Evolutionary conservation across 1,140 invertebrate genomes (phyloP).

Genomic region (Magallana angulata): DNA sequence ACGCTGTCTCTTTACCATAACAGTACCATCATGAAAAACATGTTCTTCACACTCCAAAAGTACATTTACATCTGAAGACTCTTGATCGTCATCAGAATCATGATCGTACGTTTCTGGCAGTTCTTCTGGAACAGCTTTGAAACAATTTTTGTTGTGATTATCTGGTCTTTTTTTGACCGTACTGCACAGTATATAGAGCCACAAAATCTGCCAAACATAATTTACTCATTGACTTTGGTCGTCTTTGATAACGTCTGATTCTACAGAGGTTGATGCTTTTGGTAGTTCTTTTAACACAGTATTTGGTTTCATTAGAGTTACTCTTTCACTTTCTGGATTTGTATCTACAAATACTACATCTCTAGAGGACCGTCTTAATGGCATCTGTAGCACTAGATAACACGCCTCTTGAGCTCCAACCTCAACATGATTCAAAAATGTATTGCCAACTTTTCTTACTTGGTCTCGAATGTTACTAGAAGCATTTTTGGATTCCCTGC

Average conservation of each 20-base stretch:
- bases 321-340: slow-evolving; percentile 21
- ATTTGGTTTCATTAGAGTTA: too few relatives aligned
- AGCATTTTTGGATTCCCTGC: slow-evolving; percentile 50
- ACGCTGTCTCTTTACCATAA: slow-evolving; percentile 31
- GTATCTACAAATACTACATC: slow-evolving; percentile 39
- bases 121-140: background rate
- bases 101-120: slow-evolving; percentile 38
- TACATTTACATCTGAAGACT: background rate
- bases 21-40: slow-evolving; percentile 43
- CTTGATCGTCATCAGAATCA: slow-evolving; percentile 30
- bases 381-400: slow-evolving; percentile 46
- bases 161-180: too few relatives aligned
- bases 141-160: too few relatives aligned
- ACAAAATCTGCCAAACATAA: too few relatives aligned
- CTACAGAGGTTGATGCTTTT: too few relatives aligned
- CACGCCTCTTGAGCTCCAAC: slow-evolving; percentile 38
- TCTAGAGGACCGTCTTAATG: slow-evolving; percentile 24
- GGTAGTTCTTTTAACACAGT: too few relatives aligned
- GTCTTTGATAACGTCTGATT: too few relatives aligned
- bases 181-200: background rate
- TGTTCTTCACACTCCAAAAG: background rate
- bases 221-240: too few relatives aligned
- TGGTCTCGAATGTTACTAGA: slow-evolving; percentile 55
- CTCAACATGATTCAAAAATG: slow-evolving; percentile 39
- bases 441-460: slow-evolving; percentile 50